Evolutionary conservation across 2,113 vertebrate species (phyloP).

Genomic region (Butorides virescens): DNA sequence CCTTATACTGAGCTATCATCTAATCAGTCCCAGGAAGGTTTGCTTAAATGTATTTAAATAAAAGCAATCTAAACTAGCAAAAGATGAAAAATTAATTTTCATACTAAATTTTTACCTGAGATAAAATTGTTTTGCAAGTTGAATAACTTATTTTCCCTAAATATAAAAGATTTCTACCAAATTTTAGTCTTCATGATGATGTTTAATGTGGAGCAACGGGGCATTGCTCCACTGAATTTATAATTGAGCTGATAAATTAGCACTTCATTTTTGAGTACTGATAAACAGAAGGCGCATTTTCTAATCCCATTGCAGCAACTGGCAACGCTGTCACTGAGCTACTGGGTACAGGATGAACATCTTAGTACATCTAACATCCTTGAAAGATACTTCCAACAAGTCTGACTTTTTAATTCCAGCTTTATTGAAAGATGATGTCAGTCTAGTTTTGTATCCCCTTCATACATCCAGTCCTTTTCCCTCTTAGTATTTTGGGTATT

Average conservation of each 20-base stretch:
- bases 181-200: neutral
- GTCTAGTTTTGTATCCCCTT: neutral
- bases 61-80: conserved; percentile 40
- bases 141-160: neutral
- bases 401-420: neutral
- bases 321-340: neutral
- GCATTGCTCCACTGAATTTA: neutral
- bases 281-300: neutral
- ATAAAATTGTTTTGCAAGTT: neutral
- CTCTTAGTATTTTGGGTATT: neutral
- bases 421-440: neutral
- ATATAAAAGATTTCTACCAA: neutral
- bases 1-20: conserved; percentile 46
- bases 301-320: neutral
- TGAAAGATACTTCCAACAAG: neutral
- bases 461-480: neutral
- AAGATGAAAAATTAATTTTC: conserved; percentile 23
- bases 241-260: neutral
- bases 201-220: neutral
- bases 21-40: conserved; percentile 59
- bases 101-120: neutral
- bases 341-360: neutral
- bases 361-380: neutral
- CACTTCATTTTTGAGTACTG: neutral
- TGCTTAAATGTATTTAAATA: conserved; percentile 60